A percentile compares a stretch with the other conserved stretches of the same genome.
Evolutionary conservation across 2,797 vertebrate species (phyloP).

Genomic region (Ciconia nigra): DNA sequence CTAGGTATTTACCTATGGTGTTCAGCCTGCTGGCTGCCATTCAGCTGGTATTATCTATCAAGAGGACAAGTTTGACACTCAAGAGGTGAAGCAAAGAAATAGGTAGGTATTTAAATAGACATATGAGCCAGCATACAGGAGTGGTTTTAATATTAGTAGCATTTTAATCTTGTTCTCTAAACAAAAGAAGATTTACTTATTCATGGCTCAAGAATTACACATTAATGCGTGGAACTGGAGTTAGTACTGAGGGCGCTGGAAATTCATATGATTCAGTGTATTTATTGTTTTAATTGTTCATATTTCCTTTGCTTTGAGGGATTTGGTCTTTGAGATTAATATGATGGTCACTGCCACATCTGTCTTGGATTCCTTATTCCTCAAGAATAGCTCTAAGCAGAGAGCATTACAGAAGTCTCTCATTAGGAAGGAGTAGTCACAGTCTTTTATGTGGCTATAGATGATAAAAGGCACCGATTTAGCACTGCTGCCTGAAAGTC

Average conservation of each 20-base stretch:
- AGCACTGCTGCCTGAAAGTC: background rate
- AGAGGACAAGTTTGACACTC: background rate
- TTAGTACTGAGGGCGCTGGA: background rate
- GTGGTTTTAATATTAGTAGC: background rate
- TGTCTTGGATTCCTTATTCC: conserved; percentile 43
- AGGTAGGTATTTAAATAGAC: background rate
- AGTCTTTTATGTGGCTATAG: background rate
- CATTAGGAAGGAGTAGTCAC: background rate
- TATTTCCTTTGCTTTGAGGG: conserved; percentile 52
- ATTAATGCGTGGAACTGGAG: background rate
- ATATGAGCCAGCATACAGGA: background rate
- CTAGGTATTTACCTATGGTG: background rate
- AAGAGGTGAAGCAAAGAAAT: background rate
- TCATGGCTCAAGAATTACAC: background rate
- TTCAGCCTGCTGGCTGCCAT: background rate
- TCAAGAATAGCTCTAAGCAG: conserved; percentile 36
- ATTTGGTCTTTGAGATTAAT: conserved; percentile 33
- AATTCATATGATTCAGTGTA: background rate
- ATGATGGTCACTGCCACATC: conserved; percentile 39
- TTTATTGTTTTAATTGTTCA: conserved; percentile 57
- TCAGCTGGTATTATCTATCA: background rate
- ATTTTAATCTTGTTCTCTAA: conserved; percentile 17
- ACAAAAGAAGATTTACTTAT: conserved; percentile 2
- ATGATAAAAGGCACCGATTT: background rate
- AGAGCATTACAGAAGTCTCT: conserved; percentile 24